Evolutionary conservation across 2,113 vertebrate genomes (phyloP), one percentile per base, ranked within the genome.

Genomic region (Stigmatopora argus): DNA sequence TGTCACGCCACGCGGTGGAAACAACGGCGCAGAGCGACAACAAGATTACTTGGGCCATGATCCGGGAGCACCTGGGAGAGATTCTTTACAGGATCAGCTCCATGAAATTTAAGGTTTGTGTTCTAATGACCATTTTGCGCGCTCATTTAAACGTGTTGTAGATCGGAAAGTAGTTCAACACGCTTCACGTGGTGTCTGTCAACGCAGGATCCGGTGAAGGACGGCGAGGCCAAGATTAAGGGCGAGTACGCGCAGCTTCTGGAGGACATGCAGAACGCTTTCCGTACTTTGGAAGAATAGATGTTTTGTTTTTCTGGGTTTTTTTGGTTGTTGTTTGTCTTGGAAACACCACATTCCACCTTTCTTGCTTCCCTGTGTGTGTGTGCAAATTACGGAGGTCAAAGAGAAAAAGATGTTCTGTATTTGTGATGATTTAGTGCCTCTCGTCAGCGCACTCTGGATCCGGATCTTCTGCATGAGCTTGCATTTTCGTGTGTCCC

Each of bases 181-280:
- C 15, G 14, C 23, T 56, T 56, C 2, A 14, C 6, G 2, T 56
- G 26, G 13, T 13, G 13, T 56, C 23, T 13, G 13, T 56, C 53
- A 56, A 56, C 3, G 12, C 49, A 99, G 97, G 97, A 99, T 84
- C 97, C 97, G 0, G 86, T 94, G 47, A 97, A 97, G 85, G 97
- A 99, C 0, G 97, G 97, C 0, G 97, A 99, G 82, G 87, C 89
- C 55, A 98, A 97, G 86, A 96, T 98, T 72, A 98, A 96, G 83
- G 94, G 90, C 0, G 97, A 98, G 66, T 97, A 90, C 1, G 88
- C 92, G 58, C 95, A 96, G 78, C 93, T 99, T 58, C 90, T 93
- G 82, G 97, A 99, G 83, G 97, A 99, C 76, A 99, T 99, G 96
- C 96, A 98, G 91, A 98, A 96, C 49, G 88, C 92, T 58, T 99